Conservation (phyloP, 2,797 vertebrate species). For the Tachyglossus aculeatus region DNA sequence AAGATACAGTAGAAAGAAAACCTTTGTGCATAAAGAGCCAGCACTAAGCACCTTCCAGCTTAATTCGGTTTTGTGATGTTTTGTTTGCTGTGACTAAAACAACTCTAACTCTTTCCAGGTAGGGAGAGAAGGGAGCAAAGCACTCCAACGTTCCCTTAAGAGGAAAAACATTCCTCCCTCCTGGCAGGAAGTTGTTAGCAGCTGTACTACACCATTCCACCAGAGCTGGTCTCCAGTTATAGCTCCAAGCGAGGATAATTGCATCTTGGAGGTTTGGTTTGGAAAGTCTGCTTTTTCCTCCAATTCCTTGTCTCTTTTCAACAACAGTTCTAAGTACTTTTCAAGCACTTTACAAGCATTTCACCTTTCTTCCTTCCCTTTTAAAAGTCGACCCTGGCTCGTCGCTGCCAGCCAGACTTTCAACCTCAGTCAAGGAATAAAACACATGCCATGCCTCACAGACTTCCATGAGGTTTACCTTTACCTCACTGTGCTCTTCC, state of each 20-base stretch:
- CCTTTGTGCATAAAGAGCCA: neutral
- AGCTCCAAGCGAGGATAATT: slow-evolving; percentile 22
- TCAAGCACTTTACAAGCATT: slow-evolving; percentile 37
- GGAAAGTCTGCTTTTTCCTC: slow-evolving; percentile 51
- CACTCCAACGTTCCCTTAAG: slow-evolving; percentile 49
- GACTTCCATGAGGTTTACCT: slow-evolving; percentile 50
- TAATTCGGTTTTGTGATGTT: slow-evolving; percentile 19
- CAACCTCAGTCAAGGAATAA: slow-evolving; percentile 9
- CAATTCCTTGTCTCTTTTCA: slow-evolving; percentile 34
- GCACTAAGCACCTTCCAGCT: neutral
- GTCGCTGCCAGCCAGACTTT: slow-evolving; percentile 11
- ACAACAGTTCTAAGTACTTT: slow-evolving; percentile 34
- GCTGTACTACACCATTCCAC: slow-evolving; percentile 39
- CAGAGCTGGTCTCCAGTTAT: slow-evolving; percentile 35
- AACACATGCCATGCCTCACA: slow-evolving; percentile 42
- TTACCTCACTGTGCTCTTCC: too few species aligned
- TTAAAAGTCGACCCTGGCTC: slow-evolving; percentile 44
- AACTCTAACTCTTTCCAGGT: slow-evolving; percentile 26
- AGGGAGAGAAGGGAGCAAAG: slow-evolving; percentile 28
- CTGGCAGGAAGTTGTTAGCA: slow-evolving; percentile 23
- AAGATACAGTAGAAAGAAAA: neutral
- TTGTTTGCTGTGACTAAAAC: slow-evolving; percentile 33
- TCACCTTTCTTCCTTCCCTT: slow-evolving; percentile 22
- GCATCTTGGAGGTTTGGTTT: slow-evolving; percentile 42
- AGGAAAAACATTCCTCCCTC: slow-evolving; percentile 42